Evolutionary conservation across 1,140 invertebrate genomes (phyloP).

Genomic region (Nebria ingens): DNA sequence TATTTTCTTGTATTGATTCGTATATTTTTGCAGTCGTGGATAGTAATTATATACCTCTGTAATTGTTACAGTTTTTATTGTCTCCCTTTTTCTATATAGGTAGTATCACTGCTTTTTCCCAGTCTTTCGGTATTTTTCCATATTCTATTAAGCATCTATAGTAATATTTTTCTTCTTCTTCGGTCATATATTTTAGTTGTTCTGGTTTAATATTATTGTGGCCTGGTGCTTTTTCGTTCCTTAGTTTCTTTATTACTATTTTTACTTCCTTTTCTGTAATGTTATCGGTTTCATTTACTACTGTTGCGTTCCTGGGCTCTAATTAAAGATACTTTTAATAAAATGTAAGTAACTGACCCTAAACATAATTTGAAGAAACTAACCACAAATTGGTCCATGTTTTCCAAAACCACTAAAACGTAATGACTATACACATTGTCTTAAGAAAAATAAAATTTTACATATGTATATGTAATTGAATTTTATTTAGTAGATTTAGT

Average conservation of each 20-base stretch:
- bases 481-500: no score
- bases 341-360: no score
- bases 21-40: background rate
- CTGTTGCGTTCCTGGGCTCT: no score
- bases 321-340: no score
- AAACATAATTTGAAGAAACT: no score
- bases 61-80: constrained; percentile 8
- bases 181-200: background rate
- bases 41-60: constrained; percentile 4
- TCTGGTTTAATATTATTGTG: background rate
- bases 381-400: no score
- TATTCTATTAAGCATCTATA: background rate
- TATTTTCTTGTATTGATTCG: background rate
- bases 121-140: constrained; percentile 10
- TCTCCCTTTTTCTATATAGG: constrained; percentile 4
- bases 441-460: no score
- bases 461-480: no score
- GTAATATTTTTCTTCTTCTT: background rate
- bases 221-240: background rate
- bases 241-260: background rate
- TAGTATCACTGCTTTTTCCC: constrained; percentile 4
- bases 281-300: no score
- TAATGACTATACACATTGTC: no score
- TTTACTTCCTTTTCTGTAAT: no score
- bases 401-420: no score